Evolutionary conservation across 2,888 invertebrate species (phyloP).

Genomic region (Cheilosia pagana): DNA sequence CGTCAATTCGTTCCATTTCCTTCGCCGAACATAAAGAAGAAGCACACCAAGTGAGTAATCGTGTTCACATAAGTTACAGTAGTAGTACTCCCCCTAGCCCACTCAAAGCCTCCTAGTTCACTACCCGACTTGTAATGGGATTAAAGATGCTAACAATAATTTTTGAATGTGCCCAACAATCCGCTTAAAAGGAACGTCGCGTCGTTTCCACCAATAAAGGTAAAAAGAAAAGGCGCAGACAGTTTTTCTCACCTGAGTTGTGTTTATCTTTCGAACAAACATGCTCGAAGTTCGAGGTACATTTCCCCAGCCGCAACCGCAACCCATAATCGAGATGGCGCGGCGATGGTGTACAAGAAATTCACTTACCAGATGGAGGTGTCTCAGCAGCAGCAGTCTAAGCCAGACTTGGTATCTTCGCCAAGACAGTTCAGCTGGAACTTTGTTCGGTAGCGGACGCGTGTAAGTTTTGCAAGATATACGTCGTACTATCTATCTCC

Average conservation of each 20-base stretch:
- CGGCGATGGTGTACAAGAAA: conserved; percentile 47
- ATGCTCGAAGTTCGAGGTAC: conserved; percentile 45
- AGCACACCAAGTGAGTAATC: conserved; percentile 51
- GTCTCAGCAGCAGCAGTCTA: conserved; percentile 6
- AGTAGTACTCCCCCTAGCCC: conserved; percentile 11
- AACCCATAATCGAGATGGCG: conserved; percentile 5
- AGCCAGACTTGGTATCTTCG: conserved; percentile 62
- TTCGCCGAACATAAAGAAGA: conserved; percentile 33
- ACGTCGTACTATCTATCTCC: not conserved
- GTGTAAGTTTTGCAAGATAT: conserved; percentile 19
- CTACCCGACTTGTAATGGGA: conserved; percentile 64
- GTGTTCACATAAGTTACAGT: not conserved
- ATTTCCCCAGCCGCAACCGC: conserved; percentile 56
- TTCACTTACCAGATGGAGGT: conserved; percentile 39
- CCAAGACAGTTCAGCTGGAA: conserved; percentile 70
- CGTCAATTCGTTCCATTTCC: conserved; percentile 56
- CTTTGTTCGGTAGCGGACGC: conserved; percentile 64
- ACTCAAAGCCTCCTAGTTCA: conserved; percentile 18
- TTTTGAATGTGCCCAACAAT: conserved; percentile 53
- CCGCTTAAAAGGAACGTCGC: conserved; percentile 51
- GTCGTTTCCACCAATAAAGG: conserved; percentile 10
- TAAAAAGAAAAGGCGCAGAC: not conserved
- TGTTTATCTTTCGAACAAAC: conserved; percentile 57
- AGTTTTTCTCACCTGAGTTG: conserved; percentile 40
- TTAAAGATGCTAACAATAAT: conserved; percentile 61